Conservation (phyloP, 2,113 vertebrate species). For the Mus pahari region DNA sequence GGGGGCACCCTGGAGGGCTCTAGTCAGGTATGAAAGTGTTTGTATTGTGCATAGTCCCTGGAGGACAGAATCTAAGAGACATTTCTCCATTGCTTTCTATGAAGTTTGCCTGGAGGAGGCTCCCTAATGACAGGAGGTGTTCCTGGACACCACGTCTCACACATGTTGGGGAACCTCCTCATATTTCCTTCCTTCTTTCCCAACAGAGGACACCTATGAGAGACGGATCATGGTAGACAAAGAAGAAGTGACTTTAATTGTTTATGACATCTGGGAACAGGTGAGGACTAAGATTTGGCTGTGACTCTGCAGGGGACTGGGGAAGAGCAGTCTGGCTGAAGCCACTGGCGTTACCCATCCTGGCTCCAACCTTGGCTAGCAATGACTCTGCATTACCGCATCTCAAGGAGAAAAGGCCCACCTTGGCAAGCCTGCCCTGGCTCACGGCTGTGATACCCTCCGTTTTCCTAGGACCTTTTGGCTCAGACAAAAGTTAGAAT, state of each 20-base stretch:
- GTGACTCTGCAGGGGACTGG: constrained; percentile 9
- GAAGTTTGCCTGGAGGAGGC: background rate
- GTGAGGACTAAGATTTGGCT: constrained; percentile 82
- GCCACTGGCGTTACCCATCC: background rate
- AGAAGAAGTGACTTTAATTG: constrained; percentile 91
- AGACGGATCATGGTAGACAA: constrained; percentile 91
- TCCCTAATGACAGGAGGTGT: background rate
- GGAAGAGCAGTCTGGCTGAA: constrained; percentile 21
- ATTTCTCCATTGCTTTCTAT: background rate
- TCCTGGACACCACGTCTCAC: constrained; percentile 46
- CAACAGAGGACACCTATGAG: constrained; percentile 91
- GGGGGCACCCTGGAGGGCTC: constrained; percentile 58
- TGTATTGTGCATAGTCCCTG: background rate
- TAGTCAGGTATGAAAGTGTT: background rate
- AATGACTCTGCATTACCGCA: background rate
- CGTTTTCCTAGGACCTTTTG: constrained; percentile 7
- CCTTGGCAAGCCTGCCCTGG: background rate
- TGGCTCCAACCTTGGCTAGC: background rate
- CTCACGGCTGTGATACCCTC: background rate
- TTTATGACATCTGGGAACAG: constrained; percentile 96
- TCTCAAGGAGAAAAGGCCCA: constrained; percentile 22
- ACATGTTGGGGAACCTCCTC: constrained; percentile 13
- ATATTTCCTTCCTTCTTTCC: constrained; percentile 62
- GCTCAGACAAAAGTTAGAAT: background rate
- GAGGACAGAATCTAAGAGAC: constrained; percentile 25